Base-by-base conservation (phyloP, 2,113 vertebrate species). In the Oncorhynchus nerka region DNA sequence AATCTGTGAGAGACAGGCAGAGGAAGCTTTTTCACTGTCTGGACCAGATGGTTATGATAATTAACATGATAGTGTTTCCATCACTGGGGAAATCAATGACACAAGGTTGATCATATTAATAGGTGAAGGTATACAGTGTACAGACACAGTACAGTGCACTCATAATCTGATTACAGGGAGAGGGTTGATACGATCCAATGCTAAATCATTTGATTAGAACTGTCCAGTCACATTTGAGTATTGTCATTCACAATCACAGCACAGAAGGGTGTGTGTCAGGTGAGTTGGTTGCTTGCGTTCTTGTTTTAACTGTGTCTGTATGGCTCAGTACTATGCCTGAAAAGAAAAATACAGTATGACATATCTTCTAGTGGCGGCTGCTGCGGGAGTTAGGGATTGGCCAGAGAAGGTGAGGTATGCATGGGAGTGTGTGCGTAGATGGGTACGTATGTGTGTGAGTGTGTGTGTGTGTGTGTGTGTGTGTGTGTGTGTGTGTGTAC, bases 21-120 rank as follows among this genome's bases (percentile, higher is more conserved):
- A 90, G 85, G 88, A 83, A 85, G 84, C 78, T 91, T 91, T 93
- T 94, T 93, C 87, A 88, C 93, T 94, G 95, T 94, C 96, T 93
- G 89, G 94, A 95, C 95, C 97, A 99, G 97, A 98, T 99, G 97
- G 97, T 95, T 93, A 94, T 93, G 93, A 96, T 97, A 98, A 98
- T 99, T 97, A 99, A 97, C 97, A 97, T 93, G 94, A 94, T 95
- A 94, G 93, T 94, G 89, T 95, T 96, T 94, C 92, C 93, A 95
- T 94, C 93, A 92, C 94, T 86, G 81, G 92, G 93, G 95, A 94
- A 95, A 95, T 97, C 94, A 95, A 91, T 95, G 93, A 94, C 92
- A 92, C 89, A 90, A 87, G 91, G 91, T 92, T 93, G 85, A 87
- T 83, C 90, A 91, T 88, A 92, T 93, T 93, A 92, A 92, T 92